These are phyloP conservation scores for Scolopax mira DNA, from an alignment of 2,113 vertebrate genomes.

Conservation along the genomic window DNA sequence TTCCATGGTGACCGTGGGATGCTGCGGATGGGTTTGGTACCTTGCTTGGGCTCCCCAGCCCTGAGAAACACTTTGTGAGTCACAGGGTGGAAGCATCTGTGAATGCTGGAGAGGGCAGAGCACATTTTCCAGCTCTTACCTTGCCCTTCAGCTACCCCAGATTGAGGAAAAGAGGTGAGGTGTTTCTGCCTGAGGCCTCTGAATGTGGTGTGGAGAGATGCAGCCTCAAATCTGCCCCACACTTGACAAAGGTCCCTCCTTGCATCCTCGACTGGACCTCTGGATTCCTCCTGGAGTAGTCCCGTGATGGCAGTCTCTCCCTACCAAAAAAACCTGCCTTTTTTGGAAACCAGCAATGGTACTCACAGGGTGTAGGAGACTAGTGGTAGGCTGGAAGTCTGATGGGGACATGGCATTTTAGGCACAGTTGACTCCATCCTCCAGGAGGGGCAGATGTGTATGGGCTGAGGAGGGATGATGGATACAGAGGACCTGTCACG, in stretches of 20 bases:
- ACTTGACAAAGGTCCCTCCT: not conserved
- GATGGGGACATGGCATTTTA: not conserved
- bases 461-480: not conserved
- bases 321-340: fast-evolving
- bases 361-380: not conserved
- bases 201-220: not conserved
- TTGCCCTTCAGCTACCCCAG: not conserved
- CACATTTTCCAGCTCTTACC: not conserved
- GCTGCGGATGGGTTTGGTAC: not conserved
- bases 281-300: not conserved
- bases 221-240: not conserved
- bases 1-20: not conserved
- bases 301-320: not conserved
- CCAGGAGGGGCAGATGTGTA: not conserved
- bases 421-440: not conserved
- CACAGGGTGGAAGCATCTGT: not conserved
- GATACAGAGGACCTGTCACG: not conserved
- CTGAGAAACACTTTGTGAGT: not conserved
- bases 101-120: not conserved
- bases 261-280: not conserved
- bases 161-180: not conserved
- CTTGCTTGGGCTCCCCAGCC: not conserved
- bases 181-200: not conserved
- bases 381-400: not conserved
- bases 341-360: not conserved